Evolutionary conservation across 1,140 invertebrate genomes (phyloP).

Genomic region (Lordiphosa stackelbergi): DNA sequence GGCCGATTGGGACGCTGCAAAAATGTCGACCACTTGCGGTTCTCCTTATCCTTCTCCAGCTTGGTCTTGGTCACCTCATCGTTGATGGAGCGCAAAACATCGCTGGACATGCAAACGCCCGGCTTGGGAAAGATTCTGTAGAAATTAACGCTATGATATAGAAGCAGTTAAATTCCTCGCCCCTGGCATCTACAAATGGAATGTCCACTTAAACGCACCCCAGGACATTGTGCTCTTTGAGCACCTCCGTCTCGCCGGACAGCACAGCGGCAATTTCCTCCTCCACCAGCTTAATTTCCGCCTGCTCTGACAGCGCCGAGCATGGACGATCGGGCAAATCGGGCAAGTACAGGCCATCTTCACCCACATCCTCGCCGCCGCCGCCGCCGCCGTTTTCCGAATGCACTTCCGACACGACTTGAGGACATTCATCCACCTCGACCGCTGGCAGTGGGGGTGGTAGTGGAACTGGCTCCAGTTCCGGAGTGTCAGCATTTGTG

Average conservation of each 20-base stretch:
- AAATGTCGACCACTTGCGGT: constrained; percentile 84
- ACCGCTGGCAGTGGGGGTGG: background rate
- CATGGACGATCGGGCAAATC: constrained; percentile 68
- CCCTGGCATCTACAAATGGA: constrained; percentile 39
- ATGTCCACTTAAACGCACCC: constrained; percentile 78
- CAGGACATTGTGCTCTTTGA: constrained; percentile 82
- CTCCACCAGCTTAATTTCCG: constrained; percentile 79
- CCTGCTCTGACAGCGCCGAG: constrained; percentile 61
- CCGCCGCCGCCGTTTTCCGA: constrained; percentile 34
- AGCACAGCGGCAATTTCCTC: constrained; percentile 83
- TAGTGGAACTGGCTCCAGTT: constrained; percentile 22
- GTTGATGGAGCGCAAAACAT: constrained; percentile 83
- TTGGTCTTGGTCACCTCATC: constrained; percentile 78
- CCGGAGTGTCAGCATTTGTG: constrained; percentile 59
- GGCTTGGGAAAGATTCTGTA: constrained; percentile 82
- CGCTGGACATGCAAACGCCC: constrained; percentile 82
- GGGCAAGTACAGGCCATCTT: constrained; percentile 48
- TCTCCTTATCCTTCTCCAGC: constrained; percentile 79
- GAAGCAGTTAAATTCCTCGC: constrained; percentile 24
- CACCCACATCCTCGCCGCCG: constrained; percentile 12
- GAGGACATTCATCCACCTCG: constrained; percentile 42
- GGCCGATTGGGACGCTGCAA: constrained; percentile 83
- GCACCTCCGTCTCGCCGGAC: constrained; percentile 82
- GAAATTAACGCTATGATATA: constrained; percentile 81
- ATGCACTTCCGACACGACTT: constrained; percentile 59